Conservation (phyloP, 2,888 invertebrate species). For the Andricus curvator region DNA sequence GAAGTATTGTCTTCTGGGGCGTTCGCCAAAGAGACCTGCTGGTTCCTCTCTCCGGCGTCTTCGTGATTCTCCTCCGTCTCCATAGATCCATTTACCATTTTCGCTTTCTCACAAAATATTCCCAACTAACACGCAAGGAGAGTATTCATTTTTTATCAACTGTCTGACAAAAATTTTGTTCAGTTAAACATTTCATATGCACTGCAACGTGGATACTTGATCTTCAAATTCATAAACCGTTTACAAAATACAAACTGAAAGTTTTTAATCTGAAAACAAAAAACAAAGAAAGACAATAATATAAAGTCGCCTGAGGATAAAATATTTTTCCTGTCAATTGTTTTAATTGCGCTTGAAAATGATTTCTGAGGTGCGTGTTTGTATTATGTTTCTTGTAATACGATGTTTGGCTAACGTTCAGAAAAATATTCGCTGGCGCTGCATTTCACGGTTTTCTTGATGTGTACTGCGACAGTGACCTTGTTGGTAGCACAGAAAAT, state of each 20-base stretch:
- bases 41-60: constrained; percentile 54
- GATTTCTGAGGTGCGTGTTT: background rate
- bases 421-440: constrained; percentile 30
- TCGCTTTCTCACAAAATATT: constrained; percentile 46
- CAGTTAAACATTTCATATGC: background rate
- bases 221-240: background rate
- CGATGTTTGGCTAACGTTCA: constrained; percentile 32
- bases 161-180: background rate
- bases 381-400: constrained; percentile 19
- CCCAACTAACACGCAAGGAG: background rate
- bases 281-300: background rate
- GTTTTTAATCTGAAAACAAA: background rate
- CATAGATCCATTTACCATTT: constrained; percentile 63
- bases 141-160: background rate
- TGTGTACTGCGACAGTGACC: constrained; percentile 32
- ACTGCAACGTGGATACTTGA: background rate
- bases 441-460: constrained; percentile 27
- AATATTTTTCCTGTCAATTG: background rate
- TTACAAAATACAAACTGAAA: background rate
- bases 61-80: constrained; percentile 57
- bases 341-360: background rate
- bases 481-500: constrained; percentile 25
- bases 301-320: background rate
- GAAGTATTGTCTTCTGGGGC: constrained; percentile 57
- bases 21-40: constrained; percentile 61